Evolutionary conservation across 1,140 invertebrate genomes (phyloP).

Genomic region (Araneus ventricosus): DNA sequence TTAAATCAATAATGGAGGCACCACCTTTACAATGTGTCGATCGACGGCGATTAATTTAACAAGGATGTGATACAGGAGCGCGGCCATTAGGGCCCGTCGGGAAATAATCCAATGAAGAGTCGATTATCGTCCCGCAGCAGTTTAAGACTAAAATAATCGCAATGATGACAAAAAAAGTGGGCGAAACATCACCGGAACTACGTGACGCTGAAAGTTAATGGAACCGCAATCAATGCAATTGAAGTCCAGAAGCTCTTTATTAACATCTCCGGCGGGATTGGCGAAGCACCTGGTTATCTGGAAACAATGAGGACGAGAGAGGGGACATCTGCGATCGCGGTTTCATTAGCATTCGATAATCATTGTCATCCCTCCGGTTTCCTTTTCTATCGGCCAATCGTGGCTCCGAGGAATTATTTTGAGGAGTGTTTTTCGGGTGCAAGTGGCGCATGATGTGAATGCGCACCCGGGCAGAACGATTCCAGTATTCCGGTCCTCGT

Average conservation of each 20-base stretch:
- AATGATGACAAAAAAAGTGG: conserved; percentile 10
- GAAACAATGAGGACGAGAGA: background rate
- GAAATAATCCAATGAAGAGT: conserved; percentile 13
- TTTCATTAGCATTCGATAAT: conserved; percentile 53
- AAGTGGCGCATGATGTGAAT: conserved; percentile 47
- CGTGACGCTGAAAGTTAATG: conserved; percentile 56
- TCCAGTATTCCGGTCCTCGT: background rate
- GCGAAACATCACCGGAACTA: conserved; percentile 50
- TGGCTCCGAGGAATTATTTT: conserved; percentile 5
- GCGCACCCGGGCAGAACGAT: conserved; percentile 36
- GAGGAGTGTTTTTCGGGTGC: conserved; percentile 29
- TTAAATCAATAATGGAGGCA: background rate
- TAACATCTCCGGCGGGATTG: background rate
- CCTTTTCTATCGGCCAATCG: conserved; percentile 42
- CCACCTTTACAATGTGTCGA: background rate
- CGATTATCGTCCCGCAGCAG: background rate
- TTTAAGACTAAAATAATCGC: conserved; percentile 9
- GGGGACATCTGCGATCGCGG: conserved; percentile 33
- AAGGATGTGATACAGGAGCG: background rate
- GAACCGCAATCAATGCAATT: conserved; percentile 28
- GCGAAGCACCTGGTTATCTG: conserved; percentile 20
- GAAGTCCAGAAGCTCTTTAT: conserved; percentile 40
- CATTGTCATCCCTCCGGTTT: conserved; percentile 42
- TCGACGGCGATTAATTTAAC: conserved; percentile 28
- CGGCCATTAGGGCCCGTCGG: background rate